Base-by-base conservation (phyloP, 2,888 invertebrate species). In the Pegoplata infirma region DNA sequence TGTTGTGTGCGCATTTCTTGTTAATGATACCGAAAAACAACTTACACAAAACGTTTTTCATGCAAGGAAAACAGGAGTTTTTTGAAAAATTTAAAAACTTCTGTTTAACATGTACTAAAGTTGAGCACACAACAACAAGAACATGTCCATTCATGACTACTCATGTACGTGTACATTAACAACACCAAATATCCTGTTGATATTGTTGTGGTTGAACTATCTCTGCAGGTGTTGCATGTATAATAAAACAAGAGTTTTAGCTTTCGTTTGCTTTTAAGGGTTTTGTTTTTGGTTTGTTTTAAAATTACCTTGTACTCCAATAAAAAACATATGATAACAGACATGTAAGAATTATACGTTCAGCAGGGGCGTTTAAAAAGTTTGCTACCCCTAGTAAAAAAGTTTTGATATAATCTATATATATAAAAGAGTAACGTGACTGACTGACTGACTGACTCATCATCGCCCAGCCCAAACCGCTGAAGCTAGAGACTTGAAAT, bases 181-280 rank as follows among this genome's bases (percentile, higher is more conserved):
- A 63, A 63, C 36, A 28, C 40, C 25, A 63, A 69, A 56, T 64
- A 69, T 61, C 64, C 71, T 71, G 76, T 66, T 76, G 64, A 64
- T 44, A 63, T 64, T 58, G 44, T 58, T 64, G 59, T 53, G 58
- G 32, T 5, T 49, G 40, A 23, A 40, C 7, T 44, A 25, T 8
- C 1, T 56, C 28, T 12, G 56, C 14, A 64, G 49, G 25, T 64
- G 40, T 49, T 61, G 49, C 47, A 49, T 56, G 64, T 36, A 55
- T 63, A 28, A 58, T 14, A 25, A 21, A 64, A 23, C 16, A 23
- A 19, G 7, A 19, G 14, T 63, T 63, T 36, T 25, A 2, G n/a
- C n/a, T n/a, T n/a, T n/a, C n/a, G n/a, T n/a, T n/a, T n/a, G n/a
- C n/a, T n/a, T n/a, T n/a, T n/a, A n/a, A n/a, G n/a, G n/a, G n/a